These are phyloP conservation scores for Campoplex nolae DNA, from an alignment of 2,888 invertebrate species.

Conservation along the genomic window DNA sequence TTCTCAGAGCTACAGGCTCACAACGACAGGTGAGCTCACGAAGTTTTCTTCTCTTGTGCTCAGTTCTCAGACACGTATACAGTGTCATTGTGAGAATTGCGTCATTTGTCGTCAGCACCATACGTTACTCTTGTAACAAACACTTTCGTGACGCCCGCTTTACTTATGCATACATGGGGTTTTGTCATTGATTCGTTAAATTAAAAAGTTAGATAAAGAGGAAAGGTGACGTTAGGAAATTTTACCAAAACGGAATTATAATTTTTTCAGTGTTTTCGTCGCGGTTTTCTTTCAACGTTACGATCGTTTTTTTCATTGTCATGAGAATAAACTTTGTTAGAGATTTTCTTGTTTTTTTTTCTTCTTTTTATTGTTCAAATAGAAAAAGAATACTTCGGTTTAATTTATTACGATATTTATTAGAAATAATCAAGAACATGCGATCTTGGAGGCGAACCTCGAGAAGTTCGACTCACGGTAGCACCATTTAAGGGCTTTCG, in stretches of 20 bases:
- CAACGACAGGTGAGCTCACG: conserved; percentile 34
- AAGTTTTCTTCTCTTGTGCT: conserved; percentile 22
- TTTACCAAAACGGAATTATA: background rate
- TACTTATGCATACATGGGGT: background rate
- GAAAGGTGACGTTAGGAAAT: background rate
- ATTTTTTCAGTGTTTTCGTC: background rate
- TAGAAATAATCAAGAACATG: conserved; percentile 3
- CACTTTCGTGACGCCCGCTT: background rate
- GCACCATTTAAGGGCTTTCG: conserved; percentile 60
- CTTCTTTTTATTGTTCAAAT: background rate
- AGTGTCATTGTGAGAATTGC: conserved; percentile 41
- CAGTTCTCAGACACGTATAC: background rate
- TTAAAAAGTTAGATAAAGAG: background rate
- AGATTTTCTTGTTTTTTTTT: background rate
- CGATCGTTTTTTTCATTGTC: background rate
- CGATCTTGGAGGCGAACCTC: conserved; percentile 18
- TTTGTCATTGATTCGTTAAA: conserved; percentile 29
- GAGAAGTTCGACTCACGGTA: conserved; percentile 9
- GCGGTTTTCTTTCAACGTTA: background rate
- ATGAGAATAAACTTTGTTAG: background rate
- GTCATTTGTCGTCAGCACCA: conserved; percentile 35
- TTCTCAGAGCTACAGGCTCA: conserved; percentile 46
- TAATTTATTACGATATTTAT: background rate
- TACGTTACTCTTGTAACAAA: conserved; percentile 24
- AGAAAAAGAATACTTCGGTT: background rate